Conservation (phyloP, 2,888 invertebrate genomes). For the Netelia virgata region DNA sequence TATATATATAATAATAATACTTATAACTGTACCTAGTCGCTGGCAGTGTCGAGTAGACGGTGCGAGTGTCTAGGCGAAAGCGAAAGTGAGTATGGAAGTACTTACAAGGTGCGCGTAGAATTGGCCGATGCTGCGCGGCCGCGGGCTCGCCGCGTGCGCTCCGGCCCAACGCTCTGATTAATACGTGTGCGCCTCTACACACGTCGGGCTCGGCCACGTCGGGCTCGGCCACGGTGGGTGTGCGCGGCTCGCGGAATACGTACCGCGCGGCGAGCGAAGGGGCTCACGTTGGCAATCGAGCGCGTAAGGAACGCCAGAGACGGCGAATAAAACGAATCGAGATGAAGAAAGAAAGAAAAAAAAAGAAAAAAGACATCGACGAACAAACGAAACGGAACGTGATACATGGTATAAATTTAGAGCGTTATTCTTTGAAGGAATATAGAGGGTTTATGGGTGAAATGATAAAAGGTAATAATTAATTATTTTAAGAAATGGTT, state of each 20-base stretch:
- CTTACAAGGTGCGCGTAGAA: constrained; percentile 55
- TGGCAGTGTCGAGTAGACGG: neutral
- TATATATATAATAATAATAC: constrained; percentile 1
- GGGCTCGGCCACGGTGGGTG: neutral
- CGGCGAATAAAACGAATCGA: neutral
- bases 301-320: neutral
- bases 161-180: constrained; percentile 6
- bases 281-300: neutral
- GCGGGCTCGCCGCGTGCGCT: neutral
- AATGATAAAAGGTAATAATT: no score
- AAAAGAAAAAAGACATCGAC: neutral
- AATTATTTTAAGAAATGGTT: no score
- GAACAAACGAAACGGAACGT: neutral
- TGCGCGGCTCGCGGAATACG: neutral
- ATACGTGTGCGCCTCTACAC: neutral
- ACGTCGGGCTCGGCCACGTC: neutral
- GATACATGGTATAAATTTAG: neutral
- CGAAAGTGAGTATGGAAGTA: constrained; percentile 61
- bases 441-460: no score
- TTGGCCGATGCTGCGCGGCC: neutral
- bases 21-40: neutral
- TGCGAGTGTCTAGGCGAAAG: constrained; percentile 51
- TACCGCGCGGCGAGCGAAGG: neutral
- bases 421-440: neutral
- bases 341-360: constrained; percentile 1